Conservation (phyloP, 2,113 vertebrate species). For the Arvicanthis niloticus region DNA sequence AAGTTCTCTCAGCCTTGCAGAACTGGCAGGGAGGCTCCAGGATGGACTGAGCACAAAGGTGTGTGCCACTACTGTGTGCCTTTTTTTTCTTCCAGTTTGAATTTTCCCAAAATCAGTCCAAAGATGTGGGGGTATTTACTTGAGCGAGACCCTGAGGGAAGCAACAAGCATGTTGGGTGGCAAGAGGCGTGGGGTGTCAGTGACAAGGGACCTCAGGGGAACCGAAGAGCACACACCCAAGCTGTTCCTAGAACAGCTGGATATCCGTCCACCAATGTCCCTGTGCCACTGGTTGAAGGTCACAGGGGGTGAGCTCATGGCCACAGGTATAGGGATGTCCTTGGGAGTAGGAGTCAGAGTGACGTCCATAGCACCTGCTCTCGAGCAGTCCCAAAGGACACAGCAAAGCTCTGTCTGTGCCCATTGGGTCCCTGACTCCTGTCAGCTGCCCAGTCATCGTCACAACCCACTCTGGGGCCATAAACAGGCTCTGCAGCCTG, state of each 20-base stretch:
- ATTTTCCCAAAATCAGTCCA: neutral
- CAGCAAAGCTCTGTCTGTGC: neutral
- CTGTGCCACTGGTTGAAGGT: neutral
- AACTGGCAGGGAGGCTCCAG: neutral
- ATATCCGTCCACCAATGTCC: neutral
- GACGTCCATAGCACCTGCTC: neutral
- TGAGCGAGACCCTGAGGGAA: no score
- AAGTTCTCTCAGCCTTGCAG: neutral
- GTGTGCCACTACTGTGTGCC: accelerated
- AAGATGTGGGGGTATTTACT: neutral
- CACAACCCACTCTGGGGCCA: neutral
- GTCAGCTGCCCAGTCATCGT: neutral
- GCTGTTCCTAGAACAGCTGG: neutral
- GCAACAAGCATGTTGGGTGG: accelerated
- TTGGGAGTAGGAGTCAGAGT: neutral
- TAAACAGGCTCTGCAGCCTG: neutral
- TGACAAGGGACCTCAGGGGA: neutral
- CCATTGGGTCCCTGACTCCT: neutral
- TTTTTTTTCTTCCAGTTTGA: neutral
- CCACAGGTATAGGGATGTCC: neutral
- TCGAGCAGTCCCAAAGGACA: neutral
- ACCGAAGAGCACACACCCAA: neutral
- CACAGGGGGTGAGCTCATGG: neutral
- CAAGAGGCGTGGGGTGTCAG: accelerated
- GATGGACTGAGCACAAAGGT: neutral